Evolutionary conservation across 1,140 invertebrate genomes (phyloP).

Genomic region (Pogonomyrmex barbatus): DNA sequence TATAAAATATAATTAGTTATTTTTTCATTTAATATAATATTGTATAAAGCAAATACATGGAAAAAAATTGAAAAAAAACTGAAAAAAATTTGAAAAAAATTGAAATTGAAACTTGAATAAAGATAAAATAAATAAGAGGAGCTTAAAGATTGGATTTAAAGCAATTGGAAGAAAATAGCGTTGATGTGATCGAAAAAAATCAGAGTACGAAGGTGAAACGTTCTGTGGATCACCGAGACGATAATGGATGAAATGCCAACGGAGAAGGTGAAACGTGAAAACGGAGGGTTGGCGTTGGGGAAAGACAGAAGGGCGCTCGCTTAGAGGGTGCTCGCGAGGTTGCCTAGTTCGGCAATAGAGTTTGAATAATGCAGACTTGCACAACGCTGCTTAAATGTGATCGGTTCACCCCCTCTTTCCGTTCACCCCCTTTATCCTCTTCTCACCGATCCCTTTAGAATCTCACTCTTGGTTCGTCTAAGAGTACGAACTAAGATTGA

Average conservation of each 20-base stretch:
- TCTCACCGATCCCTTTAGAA: conserved; percentile 62
- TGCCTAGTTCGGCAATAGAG: conserved; percentile 72
- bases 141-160: not conserved
- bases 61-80: not conserved
- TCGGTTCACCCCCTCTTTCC: conserved; percentile 74
- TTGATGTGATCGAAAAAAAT: conserved; percentile 8
- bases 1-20: not conserved
- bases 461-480: conserved; percentile 73
- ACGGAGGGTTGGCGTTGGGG: conserved; percentile 48
- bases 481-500: conserved; percentile 85
- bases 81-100: not conserved
- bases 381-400: conserved; percentile 84
- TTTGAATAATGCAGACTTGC: conserved; percentile 86
- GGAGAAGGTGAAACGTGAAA: conserved; percentile 55
- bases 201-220: not conserved
- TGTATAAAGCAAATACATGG: not conserved
- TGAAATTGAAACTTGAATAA: not conserved
- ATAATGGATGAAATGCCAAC: conserved; percentile 56
- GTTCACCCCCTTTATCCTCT: conserved; percentile 49
- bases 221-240: conserved; percentile 45
- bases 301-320: conserved; percentile 67
- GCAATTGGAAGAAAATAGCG: not conserved
- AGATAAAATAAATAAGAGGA: not conserved
- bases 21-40: not conserved
- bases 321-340: conserved; percentile 56